These are phyloP conservation scores for Elachura formosa DNA, from an alignment of 2,113 vertebrate species.

Conservation along the genomic window DNA sequence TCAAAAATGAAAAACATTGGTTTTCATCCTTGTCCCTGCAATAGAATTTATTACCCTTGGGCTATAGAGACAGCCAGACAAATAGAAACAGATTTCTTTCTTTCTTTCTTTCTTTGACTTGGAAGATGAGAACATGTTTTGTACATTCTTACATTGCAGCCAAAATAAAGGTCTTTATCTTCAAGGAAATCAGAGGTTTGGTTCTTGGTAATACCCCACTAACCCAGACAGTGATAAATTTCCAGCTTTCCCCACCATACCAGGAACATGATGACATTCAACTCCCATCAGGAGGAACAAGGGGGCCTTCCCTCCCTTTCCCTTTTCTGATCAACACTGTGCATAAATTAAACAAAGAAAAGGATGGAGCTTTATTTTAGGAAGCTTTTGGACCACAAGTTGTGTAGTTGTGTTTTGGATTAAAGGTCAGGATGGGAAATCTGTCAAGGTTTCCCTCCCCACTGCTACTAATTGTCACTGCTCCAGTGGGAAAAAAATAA, in stretches of 20 bases:
- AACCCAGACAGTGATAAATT: background rate
- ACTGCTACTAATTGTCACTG: constrained; percentile 44
- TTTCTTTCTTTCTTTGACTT: background rate
- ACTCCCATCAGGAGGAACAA: background rate
- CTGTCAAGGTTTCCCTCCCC: constrained; percentile 44
- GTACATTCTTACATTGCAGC: constrained; percentile 25
- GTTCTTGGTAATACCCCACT: background rate
- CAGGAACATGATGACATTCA: background rate
- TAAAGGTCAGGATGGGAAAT: constrained; percentile 29
- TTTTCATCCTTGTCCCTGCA: background rate
- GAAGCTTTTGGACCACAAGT: constrained; percentile 17
- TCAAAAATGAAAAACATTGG: background rate
- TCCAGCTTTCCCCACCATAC: background rate
- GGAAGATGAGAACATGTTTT: constrained; percentile 26
- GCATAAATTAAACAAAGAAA: constrained; percentile 33
- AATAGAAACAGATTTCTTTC: background rate
- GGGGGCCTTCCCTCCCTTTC: background rate
- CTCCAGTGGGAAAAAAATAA: constrained; percentile 11
- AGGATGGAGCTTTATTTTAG: constrained; percentile 29
- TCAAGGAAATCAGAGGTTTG: constrained; percentile 1
- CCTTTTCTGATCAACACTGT: background rate
- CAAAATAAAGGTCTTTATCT: constrained; percentile 50
- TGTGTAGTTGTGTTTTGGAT: background rate
- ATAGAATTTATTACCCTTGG: background rate
- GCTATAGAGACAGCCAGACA: constrained; percentile 19